Conservation (phyloP, 2,888 invertebrate genomes). For the Theodoxus fluviatilis region DNA sequence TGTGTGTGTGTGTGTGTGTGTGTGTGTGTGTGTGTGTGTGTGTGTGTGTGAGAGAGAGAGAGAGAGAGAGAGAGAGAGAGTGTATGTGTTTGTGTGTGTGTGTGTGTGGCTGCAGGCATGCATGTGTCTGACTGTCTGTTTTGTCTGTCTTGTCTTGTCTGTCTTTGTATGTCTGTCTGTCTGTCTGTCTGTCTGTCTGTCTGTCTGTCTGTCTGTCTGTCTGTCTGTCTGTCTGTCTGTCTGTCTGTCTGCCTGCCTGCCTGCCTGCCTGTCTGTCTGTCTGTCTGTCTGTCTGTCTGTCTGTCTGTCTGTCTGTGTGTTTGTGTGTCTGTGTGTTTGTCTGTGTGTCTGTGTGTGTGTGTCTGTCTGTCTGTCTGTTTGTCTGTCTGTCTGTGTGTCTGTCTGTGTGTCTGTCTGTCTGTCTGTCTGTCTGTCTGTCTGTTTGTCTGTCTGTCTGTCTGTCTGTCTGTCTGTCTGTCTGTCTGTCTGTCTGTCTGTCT, state of each 20-base stretch:
- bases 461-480: not conserved
- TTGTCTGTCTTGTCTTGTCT: not conserved
- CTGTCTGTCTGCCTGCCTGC: not conserved
- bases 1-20: not conserved
- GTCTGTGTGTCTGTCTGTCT: not conserved
- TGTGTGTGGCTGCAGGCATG: not conserved
- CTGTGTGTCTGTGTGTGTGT: not conserved
- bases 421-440: not conserved
- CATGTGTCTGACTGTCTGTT: not conserved
- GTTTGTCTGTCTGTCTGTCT: not conserved
- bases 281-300: not conserved
- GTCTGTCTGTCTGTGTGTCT: not conserved
- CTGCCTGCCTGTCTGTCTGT: not conserved
- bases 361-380: not conserved
- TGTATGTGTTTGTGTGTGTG: not conserved
- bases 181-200: conserved; percentile 7
- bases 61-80: too few species aligned
- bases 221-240: not conserved
- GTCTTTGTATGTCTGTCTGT: not conserved
- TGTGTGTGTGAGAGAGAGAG: not conserved
- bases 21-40: not conserved
- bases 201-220: not conserved
- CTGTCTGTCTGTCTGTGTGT: conserved; percentile 1
- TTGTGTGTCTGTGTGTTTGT: not conserved
- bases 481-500: conserved; percentile 15